Base-by-base conservation (phyloP, 1,140 invertebrate species). In the Tigriopus japonicus region DNA sequence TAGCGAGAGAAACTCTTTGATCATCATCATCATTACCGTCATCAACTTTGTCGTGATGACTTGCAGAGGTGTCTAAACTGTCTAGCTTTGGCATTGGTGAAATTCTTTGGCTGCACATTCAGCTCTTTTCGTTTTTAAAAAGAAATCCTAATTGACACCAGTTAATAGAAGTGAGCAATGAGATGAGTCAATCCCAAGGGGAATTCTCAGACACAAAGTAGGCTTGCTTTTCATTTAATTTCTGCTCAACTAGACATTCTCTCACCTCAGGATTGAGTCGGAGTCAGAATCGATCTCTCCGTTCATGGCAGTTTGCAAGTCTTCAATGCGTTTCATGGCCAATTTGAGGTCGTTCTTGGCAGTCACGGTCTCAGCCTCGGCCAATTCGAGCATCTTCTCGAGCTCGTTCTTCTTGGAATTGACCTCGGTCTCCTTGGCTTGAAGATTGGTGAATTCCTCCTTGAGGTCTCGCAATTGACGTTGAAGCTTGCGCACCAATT, bases 271-370 rank as follows among this genome's bases (percentile, higher is more conserved):
- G 15, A 41, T 40, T 3, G 15, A 42, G 55, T 58, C 55, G 35
- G 28, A 17, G 35, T 61, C 51, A 28, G 59, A 61, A n/a, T 64
- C 63, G 17, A 63, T 40, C 19, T 65, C 80, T 2, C 79, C 86
- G 67, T 87, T 82, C 68, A 89, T 82, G n/a, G 85, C 86, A 65
- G 81, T 79, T 66, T 88, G 86, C 9, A 90, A 71, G 71, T 89
- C 86, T 52, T 86, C 82, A 63, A 89, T 87, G 66, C 86, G 75
- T 69, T 87, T 85, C 64, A 87, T 71, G 6, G 87, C 86, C 65
- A 89, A 71, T 59, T 84, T 78, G 21, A 89, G 74, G 72, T 89
- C 87, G 54, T 82, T 71, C 62, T 75, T 74, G 14, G 70, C 68
- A 42, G 73, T 73, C 52, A 70, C 68, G 28, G 68, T 69, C 59